These are phyloP conservation scores for Syngnathus rostellatus DNA, from an alignment of 2,797 vertebrate genomes.

Conservation along the genomic window DNA sequence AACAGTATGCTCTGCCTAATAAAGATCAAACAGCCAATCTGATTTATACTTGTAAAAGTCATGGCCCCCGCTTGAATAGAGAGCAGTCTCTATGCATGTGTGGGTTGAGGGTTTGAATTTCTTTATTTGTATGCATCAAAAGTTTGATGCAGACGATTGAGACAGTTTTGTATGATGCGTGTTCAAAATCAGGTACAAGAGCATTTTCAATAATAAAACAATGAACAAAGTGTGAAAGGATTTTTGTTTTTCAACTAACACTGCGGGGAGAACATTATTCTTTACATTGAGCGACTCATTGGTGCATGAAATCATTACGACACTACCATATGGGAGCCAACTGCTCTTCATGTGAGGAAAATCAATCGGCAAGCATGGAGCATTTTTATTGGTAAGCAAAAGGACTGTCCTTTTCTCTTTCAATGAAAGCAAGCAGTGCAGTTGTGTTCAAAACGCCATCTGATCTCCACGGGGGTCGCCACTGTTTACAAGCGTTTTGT, in stretches of 20 bases:
- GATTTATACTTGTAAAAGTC: conserved; percentile 2
- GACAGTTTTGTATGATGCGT: background rate
- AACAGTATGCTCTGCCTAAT: background rate
- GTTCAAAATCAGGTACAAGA: background rate
- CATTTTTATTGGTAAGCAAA: background rate
- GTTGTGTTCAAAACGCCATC: background rate
- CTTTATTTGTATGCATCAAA: too few relatives aligned
- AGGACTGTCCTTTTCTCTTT: background rate
- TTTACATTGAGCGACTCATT: conserved; percentile 41
- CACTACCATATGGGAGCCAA: conserved; percentile 40
- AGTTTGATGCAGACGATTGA: background rate
- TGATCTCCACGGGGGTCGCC: background rate
- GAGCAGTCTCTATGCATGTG: conserved; percentile 15
- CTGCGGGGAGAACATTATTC: conserved; percentile 39
- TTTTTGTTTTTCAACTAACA: conserved; percentile 46
- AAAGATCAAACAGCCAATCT: background rate
- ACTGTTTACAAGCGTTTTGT: background rate
- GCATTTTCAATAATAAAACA: conserved; percentile 9
- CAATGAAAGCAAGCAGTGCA: background rate
- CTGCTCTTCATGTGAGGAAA: conserved; percentile 19
- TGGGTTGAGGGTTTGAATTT: background rate
- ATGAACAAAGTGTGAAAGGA: conserved; percentile 33
- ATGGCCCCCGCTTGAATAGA: background rate
- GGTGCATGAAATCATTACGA: conserved; percentile 52
- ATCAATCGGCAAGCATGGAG: conserved; percentile 25